These are phyloP conservation scores for Tetraneura akinire DNA, from an alignment of 1,140 invertebrate species.

Conservation along the genomic window DNA sequence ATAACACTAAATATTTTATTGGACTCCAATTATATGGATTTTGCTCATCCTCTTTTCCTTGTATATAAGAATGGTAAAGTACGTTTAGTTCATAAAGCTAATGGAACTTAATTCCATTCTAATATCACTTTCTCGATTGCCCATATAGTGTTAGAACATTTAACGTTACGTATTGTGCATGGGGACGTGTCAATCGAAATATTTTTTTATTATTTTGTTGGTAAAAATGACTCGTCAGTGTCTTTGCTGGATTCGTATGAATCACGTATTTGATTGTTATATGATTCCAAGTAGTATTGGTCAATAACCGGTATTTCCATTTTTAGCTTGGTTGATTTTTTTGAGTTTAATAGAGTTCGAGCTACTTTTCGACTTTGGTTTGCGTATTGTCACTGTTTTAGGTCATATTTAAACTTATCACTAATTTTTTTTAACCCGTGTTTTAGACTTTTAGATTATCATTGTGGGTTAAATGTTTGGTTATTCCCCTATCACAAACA, in stretches of 20 bases:
- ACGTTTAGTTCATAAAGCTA: neutral
- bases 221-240: neutral
- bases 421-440: neutral
- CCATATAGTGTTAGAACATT: neutral
- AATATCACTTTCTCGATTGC: constrained; percentile 33
- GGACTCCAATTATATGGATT: neutral
- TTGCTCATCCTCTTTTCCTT: neutral
- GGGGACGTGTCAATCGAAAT: constrained; percentile 9
- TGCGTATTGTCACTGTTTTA: constrained; percentile 2
- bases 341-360: neutral
- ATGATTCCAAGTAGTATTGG: neutral
- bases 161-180: neutral
- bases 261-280: constrained; percentile 2
- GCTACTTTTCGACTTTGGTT: constrained; percentile 8
- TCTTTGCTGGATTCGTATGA: neutral
- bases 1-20: constrained; percentile 1
- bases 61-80: too few relatives aligned
- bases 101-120: constrained; percentile 23
- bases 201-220: neutral
- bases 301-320: constrained; percentile 11
- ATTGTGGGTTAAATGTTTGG: neutral
- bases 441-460: neutral
- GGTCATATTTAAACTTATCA: neutral
- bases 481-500: neutral
- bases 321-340: constrained; percentile 7